Conservation (phyloP, 2,888 invertebrate species). For the Lasioglossum leucozonium region DNA sequence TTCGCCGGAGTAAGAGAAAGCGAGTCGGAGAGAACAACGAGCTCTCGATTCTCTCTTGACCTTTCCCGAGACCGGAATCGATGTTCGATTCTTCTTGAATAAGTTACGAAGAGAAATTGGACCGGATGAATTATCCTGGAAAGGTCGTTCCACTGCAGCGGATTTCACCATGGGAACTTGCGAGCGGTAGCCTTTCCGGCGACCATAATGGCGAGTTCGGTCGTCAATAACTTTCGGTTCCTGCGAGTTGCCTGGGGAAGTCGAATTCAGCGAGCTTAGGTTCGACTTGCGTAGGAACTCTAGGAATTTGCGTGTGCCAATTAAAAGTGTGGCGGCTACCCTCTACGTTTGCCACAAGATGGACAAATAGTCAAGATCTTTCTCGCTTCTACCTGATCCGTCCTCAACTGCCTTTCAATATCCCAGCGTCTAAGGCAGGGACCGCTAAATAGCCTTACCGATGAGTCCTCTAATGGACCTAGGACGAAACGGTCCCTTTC, state of each 20-base stretch:
- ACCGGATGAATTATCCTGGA: constrained; percentile 6
- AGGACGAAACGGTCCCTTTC: too few relatives aligned
- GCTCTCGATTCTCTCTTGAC: constrained; percentile 11
- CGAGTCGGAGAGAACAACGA: not conserved
- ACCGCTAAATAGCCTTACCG: too few relatives aligned
- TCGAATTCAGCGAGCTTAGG: not conserved
- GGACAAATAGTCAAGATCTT: too few relatives aligned
- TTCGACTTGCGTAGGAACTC: not conserved
- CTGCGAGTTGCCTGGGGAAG: not conserved
- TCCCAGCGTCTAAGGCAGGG: too few relatives aligned
- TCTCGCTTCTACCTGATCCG: too few relatives aligned
- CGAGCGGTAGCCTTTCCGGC: not conserved
- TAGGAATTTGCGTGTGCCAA: not conserved
- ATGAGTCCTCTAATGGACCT: too few relatives aligned
- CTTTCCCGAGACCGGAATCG: not conserved
- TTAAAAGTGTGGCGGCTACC: too few relatives aligned
- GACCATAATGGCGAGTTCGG: not conserved
- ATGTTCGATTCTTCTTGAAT: constrained; percentile 6
- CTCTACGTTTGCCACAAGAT: too few relatives aligned
- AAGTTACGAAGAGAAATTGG: constrained; percentile 16
- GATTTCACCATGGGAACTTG: not conserved
- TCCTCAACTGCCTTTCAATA: too few relatives aligned
- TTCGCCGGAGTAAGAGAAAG: not conserved
- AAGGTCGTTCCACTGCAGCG: not conserved
- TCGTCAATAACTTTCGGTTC: not conserved